Evolutionary conservation across 1,140 invertebrate species (phyloP).

Genomic region (Pygmarrhopalites habei): DNA sequence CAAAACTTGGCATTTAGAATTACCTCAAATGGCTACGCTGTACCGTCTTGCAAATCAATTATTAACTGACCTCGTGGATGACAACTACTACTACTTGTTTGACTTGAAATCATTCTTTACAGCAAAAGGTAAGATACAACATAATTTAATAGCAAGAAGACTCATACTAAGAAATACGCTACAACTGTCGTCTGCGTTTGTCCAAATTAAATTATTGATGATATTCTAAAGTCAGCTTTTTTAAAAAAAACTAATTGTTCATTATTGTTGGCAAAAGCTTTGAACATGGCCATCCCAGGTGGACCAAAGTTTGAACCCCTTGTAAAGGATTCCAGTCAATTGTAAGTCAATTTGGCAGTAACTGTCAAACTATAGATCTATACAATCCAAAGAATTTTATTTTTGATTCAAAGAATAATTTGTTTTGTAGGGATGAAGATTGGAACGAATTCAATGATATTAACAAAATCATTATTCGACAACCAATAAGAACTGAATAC

Average conservation of each 20-base stretch:
- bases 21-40: slow-evolving; percentile 95
- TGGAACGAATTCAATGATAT: slow-evolving; percentile 99
- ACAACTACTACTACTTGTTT: slow-evolving; percentile 99
- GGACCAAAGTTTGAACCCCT: slow-evolving; percentile 99
- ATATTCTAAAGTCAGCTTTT: too few relatives aligned
- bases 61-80: slow-evolving; percentile 95
- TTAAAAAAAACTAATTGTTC: too few relatives aligned
- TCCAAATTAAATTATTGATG: too few relatives aligned
- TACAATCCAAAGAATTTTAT: too few relatives aligned
- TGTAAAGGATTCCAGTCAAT: slow-evolving; percentile 93
- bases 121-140: too few relatives aligned
- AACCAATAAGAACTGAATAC: slow-evolving; percentile 97
- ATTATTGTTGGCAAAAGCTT: too few relatives aligned
- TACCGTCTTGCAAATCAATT: slow-evolving; percentile 96
- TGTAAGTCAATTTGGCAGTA: slow-evolving; percentile 51
- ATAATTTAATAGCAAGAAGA: too few relatives aligned
- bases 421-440: slow-evolving; percentile 81
- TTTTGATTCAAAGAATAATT: too few relatives aligned
- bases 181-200: too few relatives aligned
- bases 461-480: slow-evolving; percentile 98
- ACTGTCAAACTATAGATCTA: slow-evolving; percentile 13
- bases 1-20: slow-evolving; percentile 84
- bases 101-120: slow-evolving; percentile 99
- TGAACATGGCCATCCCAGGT: slow-evolving; percentile 99
- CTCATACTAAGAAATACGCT: too few relatives aligned